Percentiles rank a stretch among this genome's conserved stretches.
phyloP scores from a whole-genome alignment of 2,888 invertebrate species.

The Chymomyza fuscimana region DNA sequence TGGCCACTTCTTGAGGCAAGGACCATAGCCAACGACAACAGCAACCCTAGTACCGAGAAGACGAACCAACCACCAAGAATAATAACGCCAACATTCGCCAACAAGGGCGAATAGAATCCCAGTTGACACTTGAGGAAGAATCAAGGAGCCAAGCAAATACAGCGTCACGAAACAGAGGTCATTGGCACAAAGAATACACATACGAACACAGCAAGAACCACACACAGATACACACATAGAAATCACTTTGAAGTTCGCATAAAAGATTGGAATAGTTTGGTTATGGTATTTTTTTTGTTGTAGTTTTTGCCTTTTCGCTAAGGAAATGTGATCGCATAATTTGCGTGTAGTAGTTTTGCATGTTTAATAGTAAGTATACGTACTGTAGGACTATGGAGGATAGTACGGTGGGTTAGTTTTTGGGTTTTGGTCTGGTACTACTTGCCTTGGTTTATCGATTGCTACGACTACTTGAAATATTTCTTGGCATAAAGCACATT shows the following conservation, averaged over 20 bases:
- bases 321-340: neutral
- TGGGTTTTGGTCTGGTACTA: slow-evolving; percentile 17
- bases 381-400: neutral
- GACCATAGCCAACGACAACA: neutral
- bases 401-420: slow-evolving; percentile 5
- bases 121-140: slow-evolving; percentile 20
- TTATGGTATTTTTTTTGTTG: neutral
- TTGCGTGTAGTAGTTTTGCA: neutral
- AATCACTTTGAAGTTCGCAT: neutral
- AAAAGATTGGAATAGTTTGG: slow-evolving; percentile 1
- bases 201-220: neutral
- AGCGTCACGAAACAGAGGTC: slow-evolving; percentile 10
- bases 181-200: neutral
- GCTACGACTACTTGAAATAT: neutral
- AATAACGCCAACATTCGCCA: neutral
- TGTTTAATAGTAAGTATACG: neutral
- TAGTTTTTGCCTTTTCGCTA: neutral
- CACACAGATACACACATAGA: neutral
- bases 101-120: neutral
- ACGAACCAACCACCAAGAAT: slow-evolving; percentile 7
- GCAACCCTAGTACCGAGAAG: neutral
- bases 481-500: neutral
- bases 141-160: slow-evolving; percentile 27
- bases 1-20: neutral
- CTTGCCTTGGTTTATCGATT: slow-evolving; percentile 59